Conservation (phyloP, 2,888 invertebrate genomes). For the Latheticus oryzae region DNA sequence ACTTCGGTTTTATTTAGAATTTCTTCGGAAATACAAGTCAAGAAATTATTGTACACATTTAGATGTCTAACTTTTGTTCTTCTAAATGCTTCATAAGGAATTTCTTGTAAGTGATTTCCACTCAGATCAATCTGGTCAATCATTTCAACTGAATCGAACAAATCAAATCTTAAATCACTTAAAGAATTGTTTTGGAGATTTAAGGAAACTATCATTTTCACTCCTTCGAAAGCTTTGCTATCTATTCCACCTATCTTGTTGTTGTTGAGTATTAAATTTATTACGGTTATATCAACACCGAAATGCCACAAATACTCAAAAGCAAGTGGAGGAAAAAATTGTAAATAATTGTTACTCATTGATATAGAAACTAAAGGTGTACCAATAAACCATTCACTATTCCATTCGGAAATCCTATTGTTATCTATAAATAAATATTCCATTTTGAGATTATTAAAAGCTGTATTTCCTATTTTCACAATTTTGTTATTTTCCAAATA, state of each 20-base stretch:
- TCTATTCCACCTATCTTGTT: constrained; percentile 7
- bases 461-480: constrained; percentile 12
- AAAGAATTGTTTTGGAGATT: constrained; percentile 21
- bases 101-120: constrained; percentile 1
- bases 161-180: constrained; percentile 3
- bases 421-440: constrained; percentile 9
- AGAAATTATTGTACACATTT: constrained; percentile 8
- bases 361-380: constrained; percentile 6
- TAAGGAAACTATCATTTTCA: constrained; percentile 3
- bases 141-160: constrained; percentile 11
- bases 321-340: not conserved
- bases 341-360: constrained; percentile 1
- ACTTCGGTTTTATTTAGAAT: constrained; percentile 8
- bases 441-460: constrained; percentile 21
- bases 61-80: constrained; percentile 13
- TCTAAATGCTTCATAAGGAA: constrained; percentile 15
- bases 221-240: constrained; percentile 10
- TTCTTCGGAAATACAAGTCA: constrained; percentile 12
- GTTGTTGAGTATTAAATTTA: constrained; percentile 3
- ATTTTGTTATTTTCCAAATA: constrained; percentile 27
- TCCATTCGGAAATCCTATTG: constrained; percentile 20
- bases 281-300: not conserved
- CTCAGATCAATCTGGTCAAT: constrained; percentile 12
- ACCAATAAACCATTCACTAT: constrained; percentile 21
- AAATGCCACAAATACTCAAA: constrained; percentile 10